These are phyloP conservation scores for Pedionomus torquatus DNA, from an alignment of 2,113 vertebrate genomes.

Conservation along the genomic window DNA sequence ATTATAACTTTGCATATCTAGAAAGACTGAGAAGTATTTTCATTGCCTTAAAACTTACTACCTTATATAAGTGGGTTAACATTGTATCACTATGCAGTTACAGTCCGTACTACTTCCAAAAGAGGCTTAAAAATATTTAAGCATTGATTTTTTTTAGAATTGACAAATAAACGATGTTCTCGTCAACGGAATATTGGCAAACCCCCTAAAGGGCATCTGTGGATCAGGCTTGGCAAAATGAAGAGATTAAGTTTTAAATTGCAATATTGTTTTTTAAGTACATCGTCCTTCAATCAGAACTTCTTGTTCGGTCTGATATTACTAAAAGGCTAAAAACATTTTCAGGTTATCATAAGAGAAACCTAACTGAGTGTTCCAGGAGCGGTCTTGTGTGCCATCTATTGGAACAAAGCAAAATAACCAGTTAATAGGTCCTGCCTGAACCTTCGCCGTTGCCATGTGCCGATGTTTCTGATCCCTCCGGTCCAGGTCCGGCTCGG, in stretches of 20 bases:
- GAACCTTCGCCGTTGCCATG: not conserved
- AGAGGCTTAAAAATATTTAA: too few species aligned
- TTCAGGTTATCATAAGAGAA: not conserved
- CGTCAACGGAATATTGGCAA: too few species aligned
- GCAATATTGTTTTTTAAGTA: too few species aligned
- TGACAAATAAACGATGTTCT: too few species aligned
- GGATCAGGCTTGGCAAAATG: too few species aligned
- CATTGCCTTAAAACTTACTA: not conserved
- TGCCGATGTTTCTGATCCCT: not conserved
- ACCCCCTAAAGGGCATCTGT: too few species aligned
- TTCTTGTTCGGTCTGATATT: too few species aligned
- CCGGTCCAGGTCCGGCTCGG: rapidly evolving
- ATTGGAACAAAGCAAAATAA: constrained; percentile 70
- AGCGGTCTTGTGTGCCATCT: constrained; percentile 79
- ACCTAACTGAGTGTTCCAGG: not conserved
- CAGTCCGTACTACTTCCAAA: too few species aligned
- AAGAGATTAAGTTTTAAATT: too few species aligned
- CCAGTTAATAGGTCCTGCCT: not conserved
- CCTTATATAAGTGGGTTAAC: not conserved
- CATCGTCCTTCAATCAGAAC: too few species aligned
- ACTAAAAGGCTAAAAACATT: not conserved
- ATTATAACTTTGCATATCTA: not conserved
- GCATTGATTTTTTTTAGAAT: too few species aligned
- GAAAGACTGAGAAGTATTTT: not conserved
- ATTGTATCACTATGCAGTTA: not conserved